phyloP scores from a whole-genome alignment of 2,888 invertebrate species.

The Eupeodes luniger region DNA sequence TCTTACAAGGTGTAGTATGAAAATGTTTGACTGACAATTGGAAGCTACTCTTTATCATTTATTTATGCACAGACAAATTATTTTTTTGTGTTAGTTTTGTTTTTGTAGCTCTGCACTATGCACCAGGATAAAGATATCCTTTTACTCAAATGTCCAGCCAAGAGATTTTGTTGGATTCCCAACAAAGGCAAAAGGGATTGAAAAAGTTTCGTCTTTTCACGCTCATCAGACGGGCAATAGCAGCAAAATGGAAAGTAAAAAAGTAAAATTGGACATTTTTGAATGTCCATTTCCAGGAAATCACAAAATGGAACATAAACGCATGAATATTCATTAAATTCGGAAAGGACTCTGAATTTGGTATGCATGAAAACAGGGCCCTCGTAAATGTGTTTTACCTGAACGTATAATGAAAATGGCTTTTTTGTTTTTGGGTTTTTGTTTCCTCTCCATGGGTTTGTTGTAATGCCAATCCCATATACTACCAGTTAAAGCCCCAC shows the following conservation, averaged over 20 bases:
- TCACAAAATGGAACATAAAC: slow-evolving; percentile 55
- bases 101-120: not conserved
- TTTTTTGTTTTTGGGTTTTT: slow-evolving; percentile 32
- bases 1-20: slow-evolving; percentile 14
- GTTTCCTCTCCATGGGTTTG: slow-evolving; percentile 4
- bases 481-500: not conserved
- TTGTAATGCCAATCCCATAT: not conserved
- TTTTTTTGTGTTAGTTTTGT: not conserved
- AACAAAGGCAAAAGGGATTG: slow-evolving; percentile 2
- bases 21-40: not conserved
- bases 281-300: slow-evolving; percentile 43
- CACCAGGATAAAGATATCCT: not conserved
- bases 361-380: slow-evolving; percentile 68
- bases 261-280: slow-evolving; percentile 13
- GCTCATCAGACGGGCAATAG: slow-evolving; percentile 9
- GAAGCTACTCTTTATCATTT: slow-evolving; percentile 4
- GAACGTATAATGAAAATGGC: slow-evolving; percentile 62
- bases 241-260: not conserved
- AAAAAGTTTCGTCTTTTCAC: slow-evolving; percentile 29
- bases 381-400: slow-evolving; percentile 52
- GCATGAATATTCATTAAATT: slow-evolving; percentile 45
- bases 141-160: slow-evolving; percentile 10
- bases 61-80: slow-evolving; percentile 30
- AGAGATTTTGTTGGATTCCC: slow-evolving; percentile 12
- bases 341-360: slow-evolving; percentile 65